phyloP scores from a whole-genome alignment of 2,797 vertebrate species.

The Pipistrellus nathusii region DNA sequence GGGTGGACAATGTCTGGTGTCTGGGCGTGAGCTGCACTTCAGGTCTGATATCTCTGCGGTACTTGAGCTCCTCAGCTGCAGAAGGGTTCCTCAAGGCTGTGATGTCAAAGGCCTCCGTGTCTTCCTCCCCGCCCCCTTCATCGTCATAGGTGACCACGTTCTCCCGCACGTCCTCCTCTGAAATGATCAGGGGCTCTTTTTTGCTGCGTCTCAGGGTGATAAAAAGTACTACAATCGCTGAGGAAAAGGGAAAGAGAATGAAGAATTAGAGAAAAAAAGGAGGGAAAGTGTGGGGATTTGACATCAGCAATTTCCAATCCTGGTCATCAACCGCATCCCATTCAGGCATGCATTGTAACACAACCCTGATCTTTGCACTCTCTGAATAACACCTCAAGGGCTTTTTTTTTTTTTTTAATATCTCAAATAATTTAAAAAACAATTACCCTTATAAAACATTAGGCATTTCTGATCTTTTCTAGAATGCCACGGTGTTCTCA shows the following conservation, averaged over 20 bases:
- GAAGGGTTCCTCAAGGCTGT: slow-evolving; percentile 95
- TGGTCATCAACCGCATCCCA: background rate
- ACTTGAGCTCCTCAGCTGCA: slow-evolving; percentile 96
- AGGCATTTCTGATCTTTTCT: background rate
- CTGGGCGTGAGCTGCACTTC: slow-evolving; percentile 88
- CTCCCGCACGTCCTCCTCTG: slow-evolving; percentile 97
- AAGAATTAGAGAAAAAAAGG: slow-evolving; percentile 2
- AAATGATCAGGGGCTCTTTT: slow-evolving; percentile 97
- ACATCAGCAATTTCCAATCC: background rate
- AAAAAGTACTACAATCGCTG: slow-evolving; percentile 98
- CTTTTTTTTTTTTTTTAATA: too few species aligned
- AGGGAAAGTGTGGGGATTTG: background rate
- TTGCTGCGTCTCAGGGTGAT: slow-evolving; percentile 95
- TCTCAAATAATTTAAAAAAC: background rate
- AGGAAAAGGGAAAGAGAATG: slow-evolving; percentile 68
- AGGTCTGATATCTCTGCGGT: slow-evolving; percentile 94
- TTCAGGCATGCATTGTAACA: accelerated
- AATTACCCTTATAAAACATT: background rate
- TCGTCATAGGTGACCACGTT: slow-evolving; percentile 99
- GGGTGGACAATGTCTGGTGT: slow-evolving; percentile 86
- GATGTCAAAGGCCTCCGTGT: slow-evolving; percentile 99
- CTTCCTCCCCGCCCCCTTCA: slow-evolving; percentile 97
- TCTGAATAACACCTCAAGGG: too few species aligned
- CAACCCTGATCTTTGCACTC: accelerated
- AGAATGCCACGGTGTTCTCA: background rate